A percentile compares a stretch with the other conserved stretches of the same genome.
These are phyloP conservation scores for Beroe ovata DNA, from an alignment of 37 sponge, comb jelly and placozoan genomes.

Conservation along the genomic window DNA sequence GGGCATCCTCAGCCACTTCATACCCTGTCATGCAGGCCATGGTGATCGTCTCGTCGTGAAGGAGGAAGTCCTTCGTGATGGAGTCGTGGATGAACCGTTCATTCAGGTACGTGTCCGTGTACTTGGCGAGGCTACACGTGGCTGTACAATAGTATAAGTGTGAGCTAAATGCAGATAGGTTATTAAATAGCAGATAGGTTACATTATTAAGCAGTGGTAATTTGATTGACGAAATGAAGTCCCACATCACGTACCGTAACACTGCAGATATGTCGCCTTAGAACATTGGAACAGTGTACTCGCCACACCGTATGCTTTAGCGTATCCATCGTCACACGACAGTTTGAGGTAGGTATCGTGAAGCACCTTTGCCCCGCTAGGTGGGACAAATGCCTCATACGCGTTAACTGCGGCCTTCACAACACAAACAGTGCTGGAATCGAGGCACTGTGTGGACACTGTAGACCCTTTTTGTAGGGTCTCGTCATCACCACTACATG, in stretches of 20 bases:
- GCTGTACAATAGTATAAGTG: no score
- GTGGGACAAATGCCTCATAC: neutral
- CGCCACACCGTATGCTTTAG: neutral
- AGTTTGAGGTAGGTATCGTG: neutral
- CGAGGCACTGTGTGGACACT: neutral
- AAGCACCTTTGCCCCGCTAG: neutral
- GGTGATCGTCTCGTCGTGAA: neutral
- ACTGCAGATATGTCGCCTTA: neutral
- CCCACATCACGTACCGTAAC: conserved; percentile 25
- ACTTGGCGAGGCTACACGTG: neutral
- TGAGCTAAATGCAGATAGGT: neutral
- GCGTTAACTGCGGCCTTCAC: neutral
- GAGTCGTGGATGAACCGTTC: neutral
- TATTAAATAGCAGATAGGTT: neutral
- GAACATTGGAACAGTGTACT: neutral
- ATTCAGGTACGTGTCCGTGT: neutral
- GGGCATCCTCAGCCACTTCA: conserved; percentile 28
- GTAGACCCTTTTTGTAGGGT: conserved; percentile 15
- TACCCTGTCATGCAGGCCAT: conserved; percentile 12
- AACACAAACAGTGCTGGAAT: neutral
- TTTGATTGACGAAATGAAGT: neutral
- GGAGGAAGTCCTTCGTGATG: neutral
- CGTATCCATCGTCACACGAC: neutral
- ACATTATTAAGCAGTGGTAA: neutral
- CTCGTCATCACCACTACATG: neutral